phyloP scores from a whole-genome alignment of 2,797 vertebrate genomes.

The Halcyon leucocephala region DNA sequence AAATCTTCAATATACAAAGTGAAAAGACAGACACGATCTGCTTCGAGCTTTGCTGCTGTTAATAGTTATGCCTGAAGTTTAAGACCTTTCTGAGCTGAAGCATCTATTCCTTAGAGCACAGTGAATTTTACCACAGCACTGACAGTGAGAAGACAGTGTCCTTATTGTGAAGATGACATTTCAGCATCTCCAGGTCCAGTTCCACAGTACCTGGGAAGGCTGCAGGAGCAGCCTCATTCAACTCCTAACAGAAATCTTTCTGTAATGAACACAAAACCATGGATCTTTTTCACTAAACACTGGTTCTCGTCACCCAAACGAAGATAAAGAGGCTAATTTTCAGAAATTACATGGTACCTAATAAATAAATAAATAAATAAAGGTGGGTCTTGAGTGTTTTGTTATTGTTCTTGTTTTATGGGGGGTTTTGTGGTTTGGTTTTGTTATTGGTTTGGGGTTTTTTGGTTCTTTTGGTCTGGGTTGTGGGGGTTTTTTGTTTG shows the following conservation, averaged over 20 bases:
- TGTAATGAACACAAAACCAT: neutral
- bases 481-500: no score
- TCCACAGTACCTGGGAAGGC: neutral
- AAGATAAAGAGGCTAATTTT: neutral
- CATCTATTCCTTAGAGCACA: neutral
- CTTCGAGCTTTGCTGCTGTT: neutral
- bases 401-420: no score
- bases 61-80: neutral
- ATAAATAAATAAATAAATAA: neutral
- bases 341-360: neutral
- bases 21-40: neutral
- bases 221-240: neutral
- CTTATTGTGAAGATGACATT: neutral
- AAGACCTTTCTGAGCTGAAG: neutral
- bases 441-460: no score
- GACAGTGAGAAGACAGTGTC: neutral
- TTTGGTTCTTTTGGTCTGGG: no score
- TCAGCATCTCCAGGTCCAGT: neutral
- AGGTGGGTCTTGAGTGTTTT: no score
- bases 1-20: neutral
- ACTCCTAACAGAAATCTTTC: neutral
- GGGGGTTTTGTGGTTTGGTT: no score
- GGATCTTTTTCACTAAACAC: neutral
- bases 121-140: neutral
- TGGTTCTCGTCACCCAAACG: neutral